Evolutionary conservation across 2,888 invertebrate species (phyloP).

Genomic region (Trissoscelio sp.): DNA sequence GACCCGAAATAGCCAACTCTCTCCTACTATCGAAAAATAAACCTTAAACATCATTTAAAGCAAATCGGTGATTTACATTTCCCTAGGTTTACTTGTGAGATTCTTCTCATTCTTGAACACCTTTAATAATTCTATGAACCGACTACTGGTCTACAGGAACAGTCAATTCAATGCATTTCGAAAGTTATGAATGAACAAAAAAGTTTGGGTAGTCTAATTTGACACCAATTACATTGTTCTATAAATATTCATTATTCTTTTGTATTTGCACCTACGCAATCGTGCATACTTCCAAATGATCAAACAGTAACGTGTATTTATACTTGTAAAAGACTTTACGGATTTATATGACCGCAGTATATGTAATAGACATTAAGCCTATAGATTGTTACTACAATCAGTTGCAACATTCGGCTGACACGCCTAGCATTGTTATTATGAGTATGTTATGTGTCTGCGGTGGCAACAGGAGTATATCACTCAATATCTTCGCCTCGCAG

Average conservation of each 20-base stretch:
- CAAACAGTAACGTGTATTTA: conserved; percentile 43
- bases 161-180: conserved; percentile 13
- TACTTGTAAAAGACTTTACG: conserved; percentile 61
- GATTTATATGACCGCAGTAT: conserved; percentile 65
- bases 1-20: no score
- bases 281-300: conserved; percentile 55
- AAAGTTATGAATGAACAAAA: conserved; percentile 11
- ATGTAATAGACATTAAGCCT: conserved; percentile 69
- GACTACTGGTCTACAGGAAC: not conserved
- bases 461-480: conserved; percentile 68
- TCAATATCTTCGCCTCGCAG: conserved; percentile 62
- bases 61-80: no score
- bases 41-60: no score
- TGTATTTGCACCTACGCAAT: conserved; percentile 60
- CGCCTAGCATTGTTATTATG: conserved; percentile 82
- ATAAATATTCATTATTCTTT: conserved; percentile 59
- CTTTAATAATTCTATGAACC: no score
- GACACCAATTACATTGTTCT: conserved; percentile 48
- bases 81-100: no score
- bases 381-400: conserved; percentile 72
- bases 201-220: conserved; percentile 38
- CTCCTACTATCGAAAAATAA: no score
- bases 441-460: conserved; percentile 78
- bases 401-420: conserved; percentile 80
- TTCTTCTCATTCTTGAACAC: no score